Base-by-base conservation (phyloP, 2,797 vertebrate species). In the Rhinophrynus dorsalis region DNA sequence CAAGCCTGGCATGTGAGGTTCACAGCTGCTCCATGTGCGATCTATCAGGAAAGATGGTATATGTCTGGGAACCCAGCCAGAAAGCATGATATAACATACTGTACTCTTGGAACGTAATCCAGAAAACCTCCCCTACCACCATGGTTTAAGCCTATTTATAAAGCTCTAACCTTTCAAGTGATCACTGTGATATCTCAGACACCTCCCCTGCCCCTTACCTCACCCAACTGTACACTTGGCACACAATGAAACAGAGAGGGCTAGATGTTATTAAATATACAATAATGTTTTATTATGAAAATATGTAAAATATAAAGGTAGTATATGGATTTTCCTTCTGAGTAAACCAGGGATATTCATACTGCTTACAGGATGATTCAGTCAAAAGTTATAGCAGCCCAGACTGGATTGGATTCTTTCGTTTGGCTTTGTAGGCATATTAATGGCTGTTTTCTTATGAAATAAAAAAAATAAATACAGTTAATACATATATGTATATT, bases 141-240 rank as follows among this genome's bases (percentile, higher is more conserved):
- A 42, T 50, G 52, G 40, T 58, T 57, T 72, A 64, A 65, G 52
- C 54, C 61, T 72, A 65, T 65, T 72, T 72, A 72, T 72, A 65
- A 65, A 72, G 44, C 33, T 32, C 4, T 58, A 54, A 72, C 68
- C 68, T 65, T 72, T 57, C 37, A 58, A 63, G 44, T 48, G 44
- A 51, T 72, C 52, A 6, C 60, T 72, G 60, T 18, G 52, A 72
- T 58, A 44, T 58, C 37, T 72, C 68, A 56, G 35, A 10, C 32
- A 13, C 42, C 51, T 13, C 24, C 55, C 24, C 44, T 18, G 10
- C 10, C 17, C 12, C 27, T 66, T 56, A 66, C 66, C 33, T 61
- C 20, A 52, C 32, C 32, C n/a, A 54, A 9, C 57, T 38, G 15
- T 15, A 48, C n/a, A 11, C 40, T 18, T 40, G 45, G 52, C 37